These are phyloP conservation scores for Craterocephalus amniculus DNA, from an alignment of 2,797 vertebrate genomes.

Conservation along the genomic window DNA sequence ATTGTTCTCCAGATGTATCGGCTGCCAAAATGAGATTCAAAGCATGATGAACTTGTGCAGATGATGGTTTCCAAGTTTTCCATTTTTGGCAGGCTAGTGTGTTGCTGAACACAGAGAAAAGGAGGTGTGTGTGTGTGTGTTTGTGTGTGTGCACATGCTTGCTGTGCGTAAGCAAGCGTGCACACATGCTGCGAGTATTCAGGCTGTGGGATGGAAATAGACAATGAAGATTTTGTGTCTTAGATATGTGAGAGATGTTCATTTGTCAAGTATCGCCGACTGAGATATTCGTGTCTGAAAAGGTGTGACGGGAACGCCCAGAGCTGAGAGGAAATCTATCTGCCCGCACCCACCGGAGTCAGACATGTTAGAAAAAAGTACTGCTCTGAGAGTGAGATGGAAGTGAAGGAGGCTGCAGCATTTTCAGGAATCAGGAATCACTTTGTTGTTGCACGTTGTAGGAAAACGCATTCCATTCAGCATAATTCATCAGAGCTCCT, in stretches of 20 bases:
- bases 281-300: constrained; percentile 30
- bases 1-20: constrained; percentile 68
- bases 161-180: constrained; percentile 6
- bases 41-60: constrained; percentile 60
- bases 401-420: constrained; percentile 9
- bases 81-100: constrained; percentile 53
- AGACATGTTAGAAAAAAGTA: constrained; percentile 32
- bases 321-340: constrained; percentile 45
- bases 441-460: background rate
- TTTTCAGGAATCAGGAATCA: background rate
- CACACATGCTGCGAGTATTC: constrained; percentile 27
- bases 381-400: constrained; percentile 26
- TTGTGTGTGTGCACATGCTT: constrained; percentile 10
- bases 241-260: constrained; percentile 46
- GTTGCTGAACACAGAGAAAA: constrained; percentile 46
- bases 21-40: constrained; percentile 71
- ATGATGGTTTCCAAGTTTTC: constrained; percentile 66
- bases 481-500: constrained; percentile 25
- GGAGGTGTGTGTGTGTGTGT: constrained; percentile 33
- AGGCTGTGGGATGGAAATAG: constrained; percentile 34
- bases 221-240: constrained; percentile 67
- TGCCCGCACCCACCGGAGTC: constrained; percentile 25
- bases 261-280: constrained; percentile 53
- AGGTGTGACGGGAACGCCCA: constrained; percentile 31
- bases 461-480: background rate